phyloP scores from a whole-genome alignment of 2,113 vertebrate genomes.

The Promerops cafer region DNA sequence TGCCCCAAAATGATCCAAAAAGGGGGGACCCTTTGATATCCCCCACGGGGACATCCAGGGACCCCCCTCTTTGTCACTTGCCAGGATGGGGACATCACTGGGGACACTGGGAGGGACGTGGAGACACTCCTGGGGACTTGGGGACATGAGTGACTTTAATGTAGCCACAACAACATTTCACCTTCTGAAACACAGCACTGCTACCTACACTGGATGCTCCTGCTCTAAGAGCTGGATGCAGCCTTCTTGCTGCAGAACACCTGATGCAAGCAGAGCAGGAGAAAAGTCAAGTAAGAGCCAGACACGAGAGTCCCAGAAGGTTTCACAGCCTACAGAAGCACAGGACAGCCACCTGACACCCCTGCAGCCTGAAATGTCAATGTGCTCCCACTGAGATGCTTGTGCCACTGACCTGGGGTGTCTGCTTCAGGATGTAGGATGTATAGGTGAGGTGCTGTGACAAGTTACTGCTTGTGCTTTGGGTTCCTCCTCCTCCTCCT shows the following conservation, averaged over 20 bases:
- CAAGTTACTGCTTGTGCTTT: conserved; percentile 79
- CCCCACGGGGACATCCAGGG: no score
- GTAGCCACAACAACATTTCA: background rate
- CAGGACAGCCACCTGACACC: background rate
- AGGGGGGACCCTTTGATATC: no score
- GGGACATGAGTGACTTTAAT: no score
- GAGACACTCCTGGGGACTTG: no score
- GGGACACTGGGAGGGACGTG: no score
- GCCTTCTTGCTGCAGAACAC: background rate
- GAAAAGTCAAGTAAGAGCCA: background rate
- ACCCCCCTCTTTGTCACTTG: no score
- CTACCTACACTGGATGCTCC: background rate
- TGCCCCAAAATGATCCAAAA: no score
- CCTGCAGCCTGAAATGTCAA: background rate
- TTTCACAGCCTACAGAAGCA: background rate
- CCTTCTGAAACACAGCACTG: background rate
- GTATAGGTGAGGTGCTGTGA: conserved; percentile 94
- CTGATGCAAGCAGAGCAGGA: background rate
- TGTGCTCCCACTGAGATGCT: background rate
- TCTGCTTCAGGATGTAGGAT: conserved; percentile 98
- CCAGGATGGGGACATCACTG: no score
- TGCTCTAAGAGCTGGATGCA: background rate
- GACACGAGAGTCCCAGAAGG: fast-evolving
- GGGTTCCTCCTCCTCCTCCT: conserved; percentile 67
- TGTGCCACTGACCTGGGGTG: conserved; percentile 77